These are phyloP conservation scores for Salticus scenicus DNA, from an alignment of 2,888 invertebrate genomes.

Conservation along the genomic window DNA sequence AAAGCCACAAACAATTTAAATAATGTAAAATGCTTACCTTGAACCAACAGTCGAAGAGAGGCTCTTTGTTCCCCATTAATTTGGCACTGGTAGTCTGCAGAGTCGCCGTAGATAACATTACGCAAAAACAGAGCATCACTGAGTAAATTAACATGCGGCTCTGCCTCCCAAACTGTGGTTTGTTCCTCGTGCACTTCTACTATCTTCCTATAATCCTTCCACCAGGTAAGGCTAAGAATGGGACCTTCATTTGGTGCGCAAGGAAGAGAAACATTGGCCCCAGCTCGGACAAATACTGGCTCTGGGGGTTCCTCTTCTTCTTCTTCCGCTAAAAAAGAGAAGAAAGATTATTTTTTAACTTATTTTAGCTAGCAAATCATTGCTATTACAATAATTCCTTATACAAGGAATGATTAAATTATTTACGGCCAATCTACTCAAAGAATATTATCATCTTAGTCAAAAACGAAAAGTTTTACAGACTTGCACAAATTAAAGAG, in stretches of 20 bases:
- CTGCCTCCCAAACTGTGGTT: conserved; percentile 70
- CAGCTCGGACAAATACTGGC: conserved; percentile 66
- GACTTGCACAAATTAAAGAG: too few species aligned
- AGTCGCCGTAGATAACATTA: conserved; percentile 66
- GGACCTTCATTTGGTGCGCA: conserved; percentile 46
- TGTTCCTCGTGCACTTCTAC: conserved; percentile 70
- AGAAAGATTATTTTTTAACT: background rate
- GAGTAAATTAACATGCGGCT: conserved; percentile 68
- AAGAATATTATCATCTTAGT: too few species aligned
- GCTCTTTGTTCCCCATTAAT: conserved; percentile 70
- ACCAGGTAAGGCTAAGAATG: conserved; percentile 70
- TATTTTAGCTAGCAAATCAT: too few species aligned
- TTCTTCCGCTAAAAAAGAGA: conserved; percentile 30
- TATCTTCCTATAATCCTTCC: conserved; percentile 71
- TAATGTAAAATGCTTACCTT: conserved; percentile 71
- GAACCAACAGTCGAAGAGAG: conserved; percentile 65
- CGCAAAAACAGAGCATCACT: conserved; percentile 67
- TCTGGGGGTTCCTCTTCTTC: conserved; percentile 51
- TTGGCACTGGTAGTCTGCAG: conserved; percentile 71
- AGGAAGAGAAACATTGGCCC: conserved; percentile 69
- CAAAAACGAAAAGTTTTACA: too few species aligned
- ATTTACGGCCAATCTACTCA: too few species aligned
- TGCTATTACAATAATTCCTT: too few species aligned
- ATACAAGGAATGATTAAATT: too few species aligned
- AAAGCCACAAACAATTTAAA: too few species aligned